Evolutionary conservation across 53 echinoderm and acorn worm genomes (phyloP), one percentile per base, ranked within the genome.

Genomic region (Astropecten irregularis): DNA sequence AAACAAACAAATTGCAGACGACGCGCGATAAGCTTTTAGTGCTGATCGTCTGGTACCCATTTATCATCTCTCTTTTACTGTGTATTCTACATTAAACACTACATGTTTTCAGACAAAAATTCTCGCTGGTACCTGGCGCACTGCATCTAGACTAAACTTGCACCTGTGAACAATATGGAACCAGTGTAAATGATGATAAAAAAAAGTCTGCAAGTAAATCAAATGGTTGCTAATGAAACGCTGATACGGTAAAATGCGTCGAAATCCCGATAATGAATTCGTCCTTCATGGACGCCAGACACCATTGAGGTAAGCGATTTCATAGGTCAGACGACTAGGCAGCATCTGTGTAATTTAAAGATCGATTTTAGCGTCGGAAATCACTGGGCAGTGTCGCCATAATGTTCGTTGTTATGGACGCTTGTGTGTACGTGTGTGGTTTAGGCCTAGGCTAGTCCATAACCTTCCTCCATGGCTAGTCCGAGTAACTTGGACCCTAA

Each of bases 261-360:
- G 77, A 51, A 76, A 90, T 74, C 93, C 87, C 10, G 93, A 93
- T 49, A 69, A 62, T 22, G 55, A 70, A 64, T 93, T 93, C 36
- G 84, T 93, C 70, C 71, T 93, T 14, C 90, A 93, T 83, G 93
- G 93, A 10, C 68, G 83, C 18, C 67, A 67, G 44, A 89, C 93
- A 31, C 93, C 93, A 0, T 60, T 93, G 42, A 87, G 90, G 93
- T 93, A 25, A 35, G 36, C 1, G 1, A 20, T 10, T 19, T 66
- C 0, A 35, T 66, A n/a, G 36, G 18, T 15, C 5, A 18, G 0
- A 40, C 8, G n/a, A 15, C 36, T 21, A 66, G 66, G 36, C 13
- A 22, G 35, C 16, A 34, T 66, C 8, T 40, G 40, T 34, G 13
- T 4, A 16, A 19, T 66, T 32, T 66, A 8, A 66, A 16, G 42